Conservation (phyloP, 30 jellyfish, hydroid and myxozoan species). For the Hydra vulgaris region DNA sequence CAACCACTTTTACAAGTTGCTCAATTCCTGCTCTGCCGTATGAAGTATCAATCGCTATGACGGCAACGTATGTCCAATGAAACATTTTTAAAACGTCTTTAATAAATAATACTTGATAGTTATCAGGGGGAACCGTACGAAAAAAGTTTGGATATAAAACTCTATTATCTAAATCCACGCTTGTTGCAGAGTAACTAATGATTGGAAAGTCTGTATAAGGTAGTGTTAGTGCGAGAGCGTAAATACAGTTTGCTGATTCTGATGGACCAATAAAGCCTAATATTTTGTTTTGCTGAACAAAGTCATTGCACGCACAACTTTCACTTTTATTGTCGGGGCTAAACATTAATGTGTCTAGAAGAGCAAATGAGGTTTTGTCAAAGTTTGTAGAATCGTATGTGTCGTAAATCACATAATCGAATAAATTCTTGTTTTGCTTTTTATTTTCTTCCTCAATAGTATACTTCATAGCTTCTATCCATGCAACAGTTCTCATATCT, state of each 20-base stretch:
- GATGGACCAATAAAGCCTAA: background rate
- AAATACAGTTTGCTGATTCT: background rate
- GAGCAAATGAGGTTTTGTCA: background rate
- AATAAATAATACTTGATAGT: background rate
- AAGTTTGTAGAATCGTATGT: background rate
- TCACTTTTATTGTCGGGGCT: too few relatives aligned
- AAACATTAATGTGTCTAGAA: background rate
- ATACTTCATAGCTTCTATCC: background rate
- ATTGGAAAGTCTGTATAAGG: background rate
- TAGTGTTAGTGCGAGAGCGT: background rate
- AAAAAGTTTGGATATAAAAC: background rate
- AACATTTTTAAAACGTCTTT: background rate
- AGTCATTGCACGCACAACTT: background rate
- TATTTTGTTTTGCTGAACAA: background rate
- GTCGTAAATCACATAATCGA: background rate
- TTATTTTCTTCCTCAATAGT: background rate
- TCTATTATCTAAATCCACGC: background rate
- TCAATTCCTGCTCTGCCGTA: background rate
- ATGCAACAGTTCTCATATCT: background rate
- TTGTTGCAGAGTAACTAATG: background rate
- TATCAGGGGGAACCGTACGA: background rate
- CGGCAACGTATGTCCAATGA: background rate
- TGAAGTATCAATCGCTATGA: background rate
- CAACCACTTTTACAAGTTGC: background rate
- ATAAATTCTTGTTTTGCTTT: background rate